Evolutionary conservation across 2,113 vertebrate species (phyloP).

Genomic region (Saccopteryx leptura): DNA sequence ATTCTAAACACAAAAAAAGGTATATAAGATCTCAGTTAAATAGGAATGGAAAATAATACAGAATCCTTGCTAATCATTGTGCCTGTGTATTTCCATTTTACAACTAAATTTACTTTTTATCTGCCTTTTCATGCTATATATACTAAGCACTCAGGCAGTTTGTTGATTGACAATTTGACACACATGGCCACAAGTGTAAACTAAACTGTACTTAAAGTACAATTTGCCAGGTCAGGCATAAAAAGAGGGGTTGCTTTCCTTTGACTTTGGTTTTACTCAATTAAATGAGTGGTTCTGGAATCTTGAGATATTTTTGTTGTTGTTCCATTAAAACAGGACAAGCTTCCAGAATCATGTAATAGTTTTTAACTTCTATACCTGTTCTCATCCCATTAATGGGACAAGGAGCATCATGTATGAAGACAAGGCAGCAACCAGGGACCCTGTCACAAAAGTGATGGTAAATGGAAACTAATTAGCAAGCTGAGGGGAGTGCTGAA

Average conservation of each 20-base stretch:
- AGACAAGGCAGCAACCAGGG: not conserved
- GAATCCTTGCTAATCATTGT: not conserved
- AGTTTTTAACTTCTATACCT: not conserved
- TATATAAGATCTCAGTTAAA: slow-evolving; percentile 54
- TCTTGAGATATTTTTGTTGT: not conserved
- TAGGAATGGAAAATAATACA: not conserved
- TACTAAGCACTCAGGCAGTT: not conserved
- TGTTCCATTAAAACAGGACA: not conserved
- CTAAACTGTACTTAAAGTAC: not conserved
- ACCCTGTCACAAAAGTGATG: not conserved
- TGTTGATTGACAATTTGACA: not conserved
- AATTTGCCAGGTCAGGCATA: not conserved
- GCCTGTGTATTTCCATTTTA: not conserved
- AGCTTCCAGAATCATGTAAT: not conserved
- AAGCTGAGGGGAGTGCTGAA: not conserved
- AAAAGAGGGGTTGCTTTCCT: not conserved
- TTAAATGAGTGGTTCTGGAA: not conserved
- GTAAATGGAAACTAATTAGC: not conserved
- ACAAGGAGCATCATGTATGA: not conserved
- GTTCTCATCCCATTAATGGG: not conserved
- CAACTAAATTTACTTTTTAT: not conserved
- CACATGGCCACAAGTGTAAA: not conserved
- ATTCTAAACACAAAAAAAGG: slow-evolving; percentile 72
- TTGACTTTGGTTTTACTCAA: not conserved
- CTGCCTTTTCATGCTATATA: not conserved